Percentiles rank a stretch among this genome's conserved stretches.
phyloP scores from a whole-genome alignment of 2,888 invertebrate species.

The Chalcosyrphus nemorum region DNA sequence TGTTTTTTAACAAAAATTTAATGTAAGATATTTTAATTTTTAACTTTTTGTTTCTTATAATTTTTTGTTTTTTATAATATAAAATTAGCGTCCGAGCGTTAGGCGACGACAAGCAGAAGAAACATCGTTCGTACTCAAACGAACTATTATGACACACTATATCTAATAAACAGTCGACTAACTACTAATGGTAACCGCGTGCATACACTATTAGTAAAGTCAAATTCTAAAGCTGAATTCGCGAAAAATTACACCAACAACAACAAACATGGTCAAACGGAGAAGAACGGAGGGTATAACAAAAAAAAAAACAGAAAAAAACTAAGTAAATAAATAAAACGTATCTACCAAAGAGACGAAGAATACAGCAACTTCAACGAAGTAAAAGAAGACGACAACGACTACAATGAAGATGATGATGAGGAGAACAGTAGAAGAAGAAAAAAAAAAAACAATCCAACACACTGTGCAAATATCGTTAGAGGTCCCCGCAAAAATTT shows the following conservation, averaged over 20 bases:
- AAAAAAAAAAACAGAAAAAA: too few species aligned
- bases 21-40: conserved; percentile 33
- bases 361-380: conserved; percentile 54
- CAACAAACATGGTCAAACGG: conserved; percentile 40
- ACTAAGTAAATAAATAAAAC: conserved; percentile 66
- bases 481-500: conserved; percentile 67
- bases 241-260: conserved; percentile 71
- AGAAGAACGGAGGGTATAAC: conserved; percentile 59
- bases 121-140: conserved; percentile 58
- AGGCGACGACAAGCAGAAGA: conserved; percentile 56
- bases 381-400: conserved; percentile 71
- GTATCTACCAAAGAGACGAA: conserved; percentile 63
- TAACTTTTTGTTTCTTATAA: conserved; percentile 28
- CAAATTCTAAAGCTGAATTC: conserved; percentile 73
- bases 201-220: conserved; percentile 76
- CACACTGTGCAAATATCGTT: conserved; percentile 72
- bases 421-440: conserved; percentile 41
- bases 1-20: conserved; percentile 1
- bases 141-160: conserved; percentile 75
- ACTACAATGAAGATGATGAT: conserved; percentile 68
- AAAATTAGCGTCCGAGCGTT: conserved; percentile 36
- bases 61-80: conserved; percentile 6
- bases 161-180: conserved; percentile 76
- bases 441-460: conserved; percentile 29
- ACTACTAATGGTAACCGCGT: conserved; percentile 76